Conservation (phyloP, 2,797 vertebrate genomes). For the Sebastes iracundus region DNA sequence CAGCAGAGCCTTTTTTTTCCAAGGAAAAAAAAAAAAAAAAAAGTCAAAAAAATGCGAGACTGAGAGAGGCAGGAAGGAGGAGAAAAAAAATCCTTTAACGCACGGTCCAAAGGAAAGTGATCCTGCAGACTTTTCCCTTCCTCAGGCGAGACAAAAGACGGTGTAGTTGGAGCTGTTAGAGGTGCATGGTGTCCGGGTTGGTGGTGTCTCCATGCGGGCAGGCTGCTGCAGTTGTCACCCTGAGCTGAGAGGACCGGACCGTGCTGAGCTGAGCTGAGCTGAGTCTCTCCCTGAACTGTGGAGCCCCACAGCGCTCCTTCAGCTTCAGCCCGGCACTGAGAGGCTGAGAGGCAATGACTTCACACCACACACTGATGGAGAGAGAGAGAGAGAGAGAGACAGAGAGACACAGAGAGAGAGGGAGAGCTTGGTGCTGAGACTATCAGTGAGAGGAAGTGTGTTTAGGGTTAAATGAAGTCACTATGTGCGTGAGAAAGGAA, state of each 20-base stretch:
- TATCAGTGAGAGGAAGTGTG: neutral
- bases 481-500: neutral
- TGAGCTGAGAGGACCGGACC: slow-evolving; percentile 40
- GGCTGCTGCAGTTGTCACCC: slow-evolving; percentile 50
- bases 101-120: slow-evolving; percentile 69
- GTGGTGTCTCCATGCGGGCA: slow-evolving; percentile 65
- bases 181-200: slow-evolving; percentile 55
- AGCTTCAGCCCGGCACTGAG: slow-evolving; percentile 50
- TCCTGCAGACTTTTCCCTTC: slow-evolving; percentile 55
- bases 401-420: neutral
- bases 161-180: slow-evolving; percentile 28
- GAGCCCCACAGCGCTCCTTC: slow-evolving; percentile 57
- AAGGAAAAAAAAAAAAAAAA: slow-evolving; percentile 10
- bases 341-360: slow-evolving; percentile 33
- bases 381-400: neutral
- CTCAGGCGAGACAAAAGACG: slow-evolving; percentile 39
- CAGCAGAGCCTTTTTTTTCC: slow-evolving; percentile 15
- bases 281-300: slow-evolving; percentile 22
- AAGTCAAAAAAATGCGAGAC: neutral
- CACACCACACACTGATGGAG: slow-evolving; percentile 4
- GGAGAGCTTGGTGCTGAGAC: neutral
- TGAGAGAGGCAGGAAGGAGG: slow-evolving; percentile 32
- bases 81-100: slow-evolving; percentile 37
- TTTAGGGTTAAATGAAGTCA: neutral
- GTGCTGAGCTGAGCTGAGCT: slow-evolving; percentile 16